Conservation (phyloP, 1,140 invertebrate species). For the Atta cephalotes region DNA sequence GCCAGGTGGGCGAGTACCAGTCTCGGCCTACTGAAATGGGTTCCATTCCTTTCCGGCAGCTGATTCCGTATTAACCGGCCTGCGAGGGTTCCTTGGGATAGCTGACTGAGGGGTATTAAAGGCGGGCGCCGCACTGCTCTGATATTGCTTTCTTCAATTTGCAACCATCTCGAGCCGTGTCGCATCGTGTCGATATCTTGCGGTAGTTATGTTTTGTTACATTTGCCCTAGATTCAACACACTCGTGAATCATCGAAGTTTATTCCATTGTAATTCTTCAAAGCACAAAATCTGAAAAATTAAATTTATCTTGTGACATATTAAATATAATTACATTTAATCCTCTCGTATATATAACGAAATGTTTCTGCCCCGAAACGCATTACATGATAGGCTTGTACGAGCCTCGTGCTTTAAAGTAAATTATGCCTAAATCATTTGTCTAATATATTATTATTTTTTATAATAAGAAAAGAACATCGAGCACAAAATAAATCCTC, state of each 20-base stretch:
- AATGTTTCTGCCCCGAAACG: too few relatives aligned
- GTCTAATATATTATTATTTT: too few relatives aligned
- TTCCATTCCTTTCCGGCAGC: conserved; percentile 76
- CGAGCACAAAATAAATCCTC: too few relatives aligned
- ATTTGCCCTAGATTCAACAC: background rate
- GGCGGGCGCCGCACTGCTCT: conserved; percentile 49
- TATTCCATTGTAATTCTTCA: background rate
- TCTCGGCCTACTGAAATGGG: conserved; percentile 71
- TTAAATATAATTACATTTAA: background rate
- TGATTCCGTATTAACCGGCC: conserved; percentile 77
- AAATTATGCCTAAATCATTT: too few relatives aligned
- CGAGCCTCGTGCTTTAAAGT: too few relatives aligned
- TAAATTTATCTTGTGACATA: background rate
- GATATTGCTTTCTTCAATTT: conserved; percentile 79
- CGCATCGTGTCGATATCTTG: conserved; percentile 40
- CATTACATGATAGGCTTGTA: too few relatives aligned
- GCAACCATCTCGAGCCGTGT: conserved; percentile 62
- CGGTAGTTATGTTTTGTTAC: background rate
- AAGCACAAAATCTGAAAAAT: background rate
- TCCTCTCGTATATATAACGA: too few relatives aligned
- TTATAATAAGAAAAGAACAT: too few relatives aligned
- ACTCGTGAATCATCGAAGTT: background rate
- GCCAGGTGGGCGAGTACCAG: conserved; percentile 77
- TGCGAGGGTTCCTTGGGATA: conserved; percentile 69
- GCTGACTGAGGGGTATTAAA: conserved; percentile 76